Conservation (phyloP, 1,140 invertebrate species). For the Ctenoplectra terminalis region DNA sequence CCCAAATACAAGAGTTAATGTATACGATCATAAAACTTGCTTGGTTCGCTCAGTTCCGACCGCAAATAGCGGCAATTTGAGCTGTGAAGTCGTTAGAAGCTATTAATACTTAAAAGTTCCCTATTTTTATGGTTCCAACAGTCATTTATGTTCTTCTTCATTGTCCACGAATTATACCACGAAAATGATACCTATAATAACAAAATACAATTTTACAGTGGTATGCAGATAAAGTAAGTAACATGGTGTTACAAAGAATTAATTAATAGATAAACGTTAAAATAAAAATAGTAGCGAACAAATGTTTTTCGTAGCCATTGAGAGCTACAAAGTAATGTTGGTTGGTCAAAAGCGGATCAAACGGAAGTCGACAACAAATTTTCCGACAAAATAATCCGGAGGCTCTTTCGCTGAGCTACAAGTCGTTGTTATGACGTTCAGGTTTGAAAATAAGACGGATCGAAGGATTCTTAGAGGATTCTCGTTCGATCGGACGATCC, state of each 20-base stretch:
- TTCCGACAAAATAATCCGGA: not conserved
- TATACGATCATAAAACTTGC: too few relatives aligned
- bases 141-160: too few relatives aligned
- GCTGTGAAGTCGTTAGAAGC: not conserved
- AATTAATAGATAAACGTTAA: too few relatives aligned
- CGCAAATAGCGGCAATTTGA: not conserved
- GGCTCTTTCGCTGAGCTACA: not conserved
- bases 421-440: slow-evolving; percentile 60
- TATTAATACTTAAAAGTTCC: not conserved
- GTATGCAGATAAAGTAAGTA: too few relatives aligned
- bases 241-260: too few relatives aligned
- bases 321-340: not conserved
- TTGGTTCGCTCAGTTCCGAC: too few relatives aligned
- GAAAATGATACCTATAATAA: too few relatives aligned
- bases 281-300: too few relatives aligned
- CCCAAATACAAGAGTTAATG: not conserved
- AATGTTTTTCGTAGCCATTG: too few relatives aligned
- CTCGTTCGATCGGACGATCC: slow-evolving; percentile 32
- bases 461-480: slow-evolving; percentile 23
- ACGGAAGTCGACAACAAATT: slow-evolving; percentile 10
- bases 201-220: too few relatives aligned
- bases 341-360: not conserved
- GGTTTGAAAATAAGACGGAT: slow-evolving; percentile 58
- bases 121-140: too few relatives aligned
- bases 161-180: too few relatives aligned